Conservation (phyloP, 2,113 vertebrate species). For the Collichthys lucidus region DNA sequence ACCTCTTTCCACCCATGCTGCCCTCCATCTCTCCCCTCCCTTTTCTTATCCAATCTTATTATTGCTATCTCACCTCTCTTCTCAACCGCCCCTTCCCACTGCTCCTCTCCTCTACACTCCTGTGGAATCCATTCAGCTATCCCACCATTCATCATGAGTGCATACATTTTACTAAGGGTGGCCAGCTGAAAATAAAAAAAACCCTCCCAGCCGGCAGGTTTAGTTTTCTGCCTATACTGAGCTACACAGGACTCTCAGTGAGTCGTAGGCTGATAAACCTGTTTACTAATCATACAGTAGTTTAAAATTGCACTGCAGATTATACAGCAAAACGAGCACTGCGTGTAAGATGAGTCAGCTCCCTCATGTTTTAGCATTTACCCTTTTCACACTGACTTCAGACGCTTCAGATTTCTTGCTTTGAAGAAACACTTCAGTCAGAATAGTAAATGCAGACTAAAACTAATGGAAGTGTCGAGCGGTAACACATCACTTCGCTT, state of each 20-base stretch:
- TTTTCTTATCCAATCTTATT: conserved; percentile 78
- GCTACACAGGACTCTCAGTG: conserved; percentile 1
- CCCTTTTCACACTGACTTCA: background rate
- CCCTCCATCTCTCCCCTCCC: conserved; percentile 61
- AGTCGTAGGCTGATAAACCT: background rate
- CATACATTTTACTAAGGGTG: conserved; percentile 56
- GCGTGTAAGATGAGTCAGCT: background rate
- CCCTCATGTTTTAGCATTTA: too few relatives aligned
- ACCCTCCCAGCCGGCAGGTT: conserved; percentile 10
- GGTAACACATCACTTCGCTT: background rate
- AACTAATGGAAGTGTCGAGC: background rate
- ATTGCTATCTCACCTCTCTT: conserved; percentile 76
- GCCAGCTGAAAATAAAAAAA: conserved; percentile 50
- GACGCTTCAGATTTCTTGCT: background rate
- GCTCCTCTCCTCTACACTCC: conserved; percentile 44
- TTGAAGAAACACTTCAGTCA: background rate
- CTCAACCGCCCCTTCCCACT: conserved; percentile 51
- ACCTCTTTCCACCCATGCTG: conserved; percentile 66
- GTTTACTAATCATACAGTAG: background rate
- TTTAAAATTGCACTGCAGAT: background rate
- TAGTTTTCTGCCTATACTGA: background rate
- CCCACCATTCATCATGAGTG: conserved; percentile 53
- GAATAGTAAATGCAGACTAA: background rate
- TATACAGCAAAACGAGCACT: background rate
- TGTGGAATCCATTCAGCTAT: conserved; percentile 44